A percentile compares a stretch with the other conserved stretches of the same genome.
Evolutionary conservation across 2,888 invertebrate genomes (phyloP).

Genomic region (Philopedon plagiatum): DNA sequence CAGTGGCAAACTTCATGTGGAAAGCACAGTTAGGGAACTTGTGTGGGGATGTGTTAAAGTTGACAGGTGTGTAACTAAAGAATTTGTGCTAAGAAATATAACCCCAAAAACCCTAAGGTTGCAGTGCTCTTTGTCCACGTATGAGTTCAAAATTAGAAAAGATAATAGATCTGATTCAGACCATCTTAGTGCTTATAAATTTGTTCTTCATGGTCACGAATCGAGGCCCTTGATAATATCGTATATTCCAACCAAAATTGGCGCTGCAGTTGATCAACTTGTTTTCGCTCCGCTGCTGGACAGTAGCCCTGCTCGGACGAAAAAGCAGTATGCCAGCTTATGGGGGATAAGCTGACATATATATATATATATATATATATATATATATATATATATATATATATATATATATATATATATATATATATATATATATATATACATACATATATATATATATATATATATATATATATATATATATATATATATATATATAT

Average conservation of each 20-base stretch:
- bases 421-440: no score
- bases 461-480: no score
- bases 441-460: no score
- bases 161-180: constrained; percentile 63
- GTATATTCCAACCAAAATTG: constrained; percentile 72
- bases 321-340: constrained; percentile 67
- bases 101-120: constrained; percentile 72
- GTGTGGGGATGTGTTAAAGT: constrained; percentile 75
- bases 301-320: constrained; percentile 57
- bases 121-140: constrained; percentile 69
- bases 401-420: no score
- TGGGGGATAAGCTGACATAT: constrained; percentile 75
- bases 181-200: constrained; percentile 62
- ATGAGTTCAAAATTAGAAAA: constrained; percentile 68
- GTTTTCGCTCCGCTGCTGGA: constrained; percentile 70
- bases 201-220: constrained; percentile 73
- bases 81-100: constrained; percentile 73
- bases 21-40: constrained; percentile 72
- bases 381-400: no score
- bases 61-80: constrained; percentile 71
- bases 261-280: constrained; percentile 72
- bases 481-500: no score
- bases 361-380: constrained; percentile 60
- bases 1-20: constrained; percentile 70
- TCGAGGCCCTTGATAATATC: constrained; percentile 71